phyloP scores from a whole-genome alignment of 64 coral and sea anemone genomes.

The Cladopsammia gracilis region DNA sequence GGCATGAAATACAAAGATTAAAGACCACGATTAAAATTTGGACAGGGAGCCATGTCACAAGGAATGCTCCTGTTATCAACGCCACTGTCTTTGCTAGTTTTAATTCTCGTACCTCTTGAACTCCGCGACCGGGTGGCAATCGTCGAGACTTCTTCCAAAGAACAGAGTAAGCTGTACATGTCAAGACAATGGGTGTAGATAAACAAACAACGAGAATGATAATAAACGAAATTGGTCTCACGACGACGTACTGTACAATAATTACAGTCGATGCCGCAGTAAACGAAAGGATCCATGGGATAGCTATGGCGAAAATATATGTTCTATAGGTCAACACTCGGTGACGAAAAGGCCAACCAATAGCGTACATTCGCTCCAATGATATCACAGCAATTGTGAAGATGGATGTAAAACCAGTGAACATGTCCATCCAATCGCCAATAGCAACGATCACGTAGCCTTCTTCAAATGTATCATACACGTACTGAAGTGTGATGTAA shows the following conservation, averaged over 20 bases:
- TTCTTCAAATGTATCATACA: no score
- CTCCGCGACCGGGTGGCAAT: neutral
- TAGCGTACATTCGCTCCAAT: slow-evolving; percentile 11
- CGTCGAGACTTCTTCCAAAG: neutral
- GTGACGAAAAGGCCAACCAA: slow-evolving; percentile 21
- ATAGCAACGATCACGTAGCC: no score
- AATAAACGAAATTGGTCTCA: no score
- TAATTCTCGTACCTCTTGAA: neutral
- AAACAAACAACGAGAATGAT: no score
- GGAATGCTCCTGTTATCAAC: neutral
- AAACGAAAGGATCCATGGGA: neutral
- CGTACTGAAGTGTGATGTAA: neutral
- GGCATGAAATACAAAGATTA: neutral
- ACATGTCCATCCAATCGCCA: no score
- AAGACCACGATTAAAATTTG: neutral
- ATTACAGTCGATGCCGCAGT: no score
- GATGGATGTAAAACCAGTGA: neutral
- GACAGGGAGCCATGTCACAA: neutral
- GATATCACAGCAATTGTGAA: neutral
- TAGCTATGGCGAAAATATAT: neutral
- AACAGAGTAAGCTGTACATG: neutral
- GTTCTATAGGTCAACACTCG: neutral
- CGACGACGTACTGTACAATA: no score
- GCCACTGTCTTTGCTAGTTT: neutral
- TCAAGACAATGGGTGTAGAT: neutral